Percentiles rank a stretch among this genome's conserved stretches.
phyloP scores from a whole-genome alignment of 2,113 vertebrate genomes.

The Proterorhinus semilunaris region DNA sequence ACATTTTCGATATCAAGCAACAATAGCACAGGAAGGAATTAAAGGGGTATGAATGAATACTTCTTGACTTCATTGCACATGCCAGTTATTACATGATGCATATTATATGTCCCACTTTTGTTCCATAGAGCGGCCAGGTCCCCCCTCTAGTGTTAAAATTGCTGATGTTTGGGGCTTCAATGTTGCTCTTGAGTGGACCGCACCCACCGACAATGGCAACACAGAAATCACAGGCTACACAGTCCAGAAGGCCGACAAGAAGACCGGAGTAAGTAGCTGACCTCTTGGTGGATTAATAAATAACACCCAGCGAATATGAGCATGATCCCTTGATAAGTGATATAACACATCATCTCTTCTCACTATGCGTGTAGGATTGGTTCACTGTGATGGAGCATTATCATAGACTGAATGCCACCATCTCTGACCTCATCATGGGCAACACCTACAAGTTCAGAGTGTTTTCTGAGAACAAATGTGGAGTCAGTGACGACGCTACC shows the following conservation, averaged over 20 bases:
- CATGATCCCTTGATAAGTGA: background rate
- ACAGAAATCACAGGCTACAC: constrained; percentile 91
- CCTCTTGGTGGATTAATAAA: background rate
- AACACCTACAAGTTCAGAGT: constrained; percentile 91
- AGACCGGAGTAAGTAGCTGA: constrained; percentile 84
- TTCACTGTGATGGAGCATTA: constrained; percentile 92
- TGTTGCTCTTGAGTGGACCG: constrained; percentile 88
- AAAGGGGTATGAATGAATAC: too few relatives aligned
- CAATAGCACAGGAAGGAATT: too few relatives aligned
- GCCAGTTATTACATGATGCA: background rate
- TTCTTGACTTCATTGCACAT: background rate
- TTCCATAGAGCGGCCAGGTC: constrained; percentile 83
- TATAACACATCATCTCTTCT: background rate
- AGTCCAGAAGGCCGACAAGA: constrained; percentile 94
- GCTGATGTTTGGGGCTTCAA: constrained; percentile 95
- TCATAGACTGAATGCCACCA: constrained; percentile 85
- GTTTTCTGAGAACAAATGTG: constrained; percentile 88
- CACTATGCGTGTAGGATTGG: constrained; percentile 83
- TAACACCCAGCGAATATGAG: background rate
- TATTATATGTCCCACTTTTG: background rate
- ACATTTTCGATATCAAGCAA: too few relatives aligned
- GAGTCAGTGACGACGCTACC: constrained; percentile 75
- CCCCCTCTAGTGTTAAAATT: constrained; percentile 83
- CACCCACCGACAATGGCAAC: constrained; percentile 86
- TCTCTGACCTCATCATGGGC: constrained; percentile 95